Base-by-base conservation (phyloP, 2,113 vertebrate species). In the Azemiops feae region DNA sequence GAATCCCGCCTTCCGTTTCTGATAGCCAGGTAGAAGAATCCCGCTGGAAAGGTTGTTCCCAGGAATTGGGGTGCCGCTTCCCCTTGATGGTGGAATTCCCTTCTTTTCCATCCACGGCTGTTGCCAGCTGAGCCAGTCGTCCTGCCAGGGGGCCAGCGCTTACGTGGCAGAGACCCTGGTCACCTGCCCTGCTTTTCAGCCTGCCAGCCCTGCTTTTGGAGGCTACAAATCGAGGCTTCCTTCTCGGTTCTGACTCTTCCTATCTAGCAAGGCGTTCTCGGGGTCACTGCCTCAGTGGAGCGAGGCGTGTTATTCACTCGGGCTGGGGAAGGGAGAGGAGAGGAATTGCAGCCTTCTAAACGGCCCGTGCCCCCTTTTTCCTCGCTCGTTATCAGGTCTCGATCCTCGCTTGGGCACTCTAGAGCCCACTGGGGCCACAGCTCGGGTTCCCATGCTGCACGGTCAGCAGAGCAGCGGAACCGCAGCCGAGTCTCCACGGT, bases 401-500 rank as follows among this genome's bases (percentile, higher is more conserved):
- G 99, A 85, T 98, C 99, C 18, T 96, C 98, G 0, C 98, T 99
- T 5, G 98, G 98, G 87, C 98, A 99, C 89, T 93, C 98, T 81
- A 97, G 99, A 87, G 98, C 99, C 10, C 98, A 98, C 93, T 99
- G 99, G 99, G 97, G 97, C 2, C 98, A 98, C 88, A 98, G 98
- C 96, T 98, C 99, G 5, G 50, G 93, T 91, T 98, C 99, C 45
- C 99, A 99, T 58, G 94, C 97, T 91, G 98, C 96, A 39, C 98
- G 99, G 89, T 96, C 98, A 18, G 98, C 98, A 87, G 99, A 99
- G 90, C 97, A 98, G 45, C 98, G 99, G 2, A 98, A 97, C 95
- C 98, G 99, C 91, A 99, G 98, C 96, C 95, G 99, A 45, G 96
- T 99, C 93, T 99, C 99, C 96, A 99, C 99, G 0, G 99, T 99